phyloP scores from a whole-genome alignment of 2,888 invertebrate genomes.

The Netelia fuscicornis region DNA sequence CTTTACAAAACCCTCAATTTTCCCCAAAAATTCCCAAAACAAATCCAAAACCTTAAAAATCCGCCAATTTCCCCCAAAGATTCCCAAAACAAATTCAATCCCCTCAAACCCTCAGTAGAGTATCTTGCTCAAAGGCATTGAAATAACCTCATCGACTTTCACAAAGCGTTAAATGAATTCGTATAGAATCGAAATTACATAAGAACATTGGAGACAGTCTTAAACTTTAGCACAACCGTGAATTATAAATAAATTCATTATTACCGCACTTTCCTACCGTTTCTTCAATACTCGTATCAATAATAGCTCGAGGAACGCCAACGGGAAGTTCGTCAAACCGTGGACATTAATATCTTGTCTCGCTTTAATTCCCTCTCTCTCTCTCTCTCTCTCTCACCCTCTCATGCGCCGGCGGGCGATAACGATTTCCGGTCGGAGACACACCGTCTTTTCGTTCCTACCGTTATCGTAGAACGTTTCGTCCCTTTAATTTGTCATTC shows the following conservation, averaged over 20 bases:
- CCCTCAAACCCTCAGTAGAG: not conserved
- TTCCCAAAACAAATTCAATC: not conserved
- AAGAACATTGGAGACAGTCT: not conserved
- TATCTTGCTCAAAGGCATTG: not conserved
- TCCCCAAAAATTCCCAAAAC: too few species aligned
- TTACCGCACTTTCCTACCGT: not conserved
- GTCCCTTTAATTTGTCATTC: conserved; percentile 4
- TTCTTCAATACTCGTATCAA: not conserved
- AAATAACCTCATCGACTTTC: not conserved
- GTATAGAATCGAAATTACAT: too few species aligned
- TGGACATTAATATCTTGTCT: conserved; percentile 4
- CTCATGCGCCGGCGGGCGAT: conserved; percentile 10
- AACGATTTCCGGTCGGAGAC: conserved; percentile 48
- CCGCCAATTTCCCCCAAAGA: not conserved
- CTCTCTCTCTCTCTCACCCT: conserved; percentile 18
- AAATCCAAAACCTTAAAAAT: not conserved
- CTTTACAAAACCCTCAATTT: too few species aligned
- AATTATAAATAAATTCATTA: not conserved
- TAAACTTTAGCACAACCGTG: not conserved
- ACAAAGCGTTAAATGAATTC: not conserved
- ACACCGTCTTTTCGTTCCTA: conserved; percentile 15
- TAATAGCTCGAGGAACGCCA: not conserved
- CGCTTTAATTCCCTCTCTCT: conserved; percentile 43
- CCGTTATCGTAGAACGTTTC: not conserved
- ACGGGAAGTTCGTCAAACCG: not conserved